Evolutionary conservation across 2,797 vertebrate species (phyloP), one percentile per base, ranked within the genome.

Genomic region (Furcifer pardalis): DNA sequence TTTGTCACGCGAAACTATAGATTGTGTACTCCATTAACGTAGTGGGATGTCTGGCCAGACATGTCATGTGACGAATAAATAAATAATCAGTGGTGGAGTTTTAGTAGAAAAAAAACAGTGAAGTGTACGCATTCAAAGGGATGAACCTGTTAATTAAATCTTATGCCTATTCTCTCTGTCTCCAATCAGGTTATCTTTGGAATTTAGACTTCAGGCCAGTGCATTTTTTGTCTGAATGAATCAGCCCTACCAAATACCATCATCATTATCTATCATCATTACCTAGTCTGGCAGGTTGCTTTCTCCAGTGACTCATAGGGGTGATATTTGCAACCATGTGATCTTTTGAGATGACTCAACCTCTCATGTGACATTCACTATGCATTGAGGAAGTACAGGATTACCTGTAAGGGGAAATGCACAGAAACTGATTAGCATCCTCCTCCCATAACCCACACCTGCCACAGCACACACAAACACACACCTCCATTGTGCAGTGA

Each of bases 261-360:
- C 52, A 19, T 56, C 52, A 56, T 56, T 56, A 56, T 19, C 52
- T 56, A 56, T 19, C 52, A 21, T 21, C 19, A 30, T 23, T 35
- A 13, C 10, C 19, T 40, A n/a, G n/a, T 4, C 37, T 35, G 59
- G 44, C 32, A 81, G 40, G 46, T 77, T 37, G 4, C 12, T 87
- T 83, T 79, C 37, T 82, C 49, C 7, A 2, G 40, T 44, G 40
- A 52, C 52, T 84, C 77, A 80, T 30, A n/a, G 1, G 7, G 78
- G n/a, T 27, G 60, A 68, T 59, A 84, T 77, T 4, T 84, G 27
- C 1, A 23, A 49, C 1, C 86, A 90, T 0, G 4, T 88, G 89
- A 79, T 71, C 86, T 44, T 25, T 1, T 0, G 2, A 0, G 7
- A 71, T 83, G 86, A 0, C 1, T 79, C 90, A 87, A 0, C 17